phyloP scores from a whole-genome alignment of 2,888 invertebrate genomes.

The Clostera curtula region DNA sequence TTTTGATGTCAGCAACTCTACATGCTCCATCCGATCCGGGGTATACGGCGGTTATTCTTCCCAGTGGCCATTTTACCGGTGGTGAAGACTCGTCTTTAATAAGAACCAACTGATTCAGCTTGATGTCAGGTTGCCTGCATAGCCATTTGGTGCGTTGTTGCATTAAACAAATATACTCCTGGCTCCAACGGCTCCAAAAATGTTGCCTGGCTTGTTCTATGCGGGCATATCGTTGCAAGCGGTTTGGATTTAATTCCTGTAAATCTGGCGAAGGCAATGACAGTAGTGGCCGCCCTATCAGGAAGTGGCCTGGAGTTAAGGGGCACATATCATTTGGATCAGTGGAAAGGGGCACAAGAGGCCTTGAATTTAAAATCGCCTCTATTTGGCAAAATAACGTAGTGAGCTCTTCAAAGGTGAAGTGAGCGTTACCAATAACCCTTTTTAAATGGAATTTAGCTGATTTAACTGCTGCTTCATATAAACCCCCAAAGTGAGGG shows the following conservation, averaged over 20 bases:
- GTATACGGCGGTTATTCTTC: too few relatives aligned
- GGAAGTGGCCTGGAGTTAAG: constrained; percentile 8
- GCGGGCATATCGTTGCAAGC: constrained; percentile 7
- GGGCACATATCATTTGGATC: not conserved
- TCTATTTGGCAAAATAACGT: constrained; percentile 3
- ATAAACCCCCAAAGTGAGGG: constrained; percentile 1
- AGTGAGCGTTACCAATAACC: constrained; percentile 1
- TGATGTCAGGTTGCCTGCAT: too few relatives aligned
- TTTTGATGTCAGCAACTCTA: too few relatives aligned
- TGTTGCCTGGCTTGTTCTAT: constrained; percentile 15
- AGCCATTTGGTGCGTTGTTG: too few relatives aligned
- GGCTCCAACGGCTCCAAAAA: too few relatives aligned
- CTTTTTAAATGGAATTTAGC: not conserved
- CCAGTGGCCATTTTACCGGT: too few relatives aligned
- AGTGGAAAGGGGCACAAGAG: not conserved
- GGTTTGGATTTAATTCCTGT: constrained; percentile 1
- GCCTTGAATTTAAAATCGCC: not conserved
- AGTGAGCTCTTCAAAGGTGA: constrained; percentile 4
- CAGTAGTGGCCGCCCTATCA: constrained; percentile 9
- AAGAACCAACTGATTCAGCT: too few relatives aligned
- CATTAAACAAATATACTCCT: too few relatives aligned
- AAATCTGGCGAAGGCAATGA: constrained; percentile 5
- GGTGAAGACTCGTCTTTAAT: too few relatives aligned
- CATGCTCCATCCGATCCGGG: too few relatives aligned
- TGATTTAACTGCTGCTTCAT: constrained; percentile 1